These are phyloP conservation scores for Apolygus lucorum DNA, from an alignment of 1,140 invertebrate genomes.

Conservation along the genomic window DNA sequence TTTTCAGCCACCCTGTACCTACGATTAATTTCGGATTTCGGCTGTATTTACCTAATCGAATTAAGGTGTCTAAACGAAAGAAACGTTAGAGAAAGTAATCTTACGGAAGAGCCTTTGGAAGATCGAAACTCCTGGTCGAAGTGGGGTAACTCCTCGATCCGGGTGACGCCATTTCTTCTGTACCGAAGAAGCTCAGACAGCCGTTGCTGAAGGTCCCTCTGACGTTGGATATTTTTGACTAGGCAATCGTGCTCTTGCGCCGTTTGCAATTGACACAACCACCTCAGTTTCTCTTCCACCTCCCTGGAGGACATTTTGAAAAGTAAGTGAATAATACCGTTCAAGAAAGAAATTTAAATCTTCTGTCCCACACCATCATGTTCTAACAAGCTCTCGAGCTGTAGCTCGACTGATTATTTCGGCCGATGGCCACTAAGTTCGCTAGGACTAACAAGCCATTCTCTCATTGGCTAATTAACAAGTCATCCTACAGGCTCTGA, in stretches of 20 bases:
- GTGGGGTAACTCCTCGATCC: constrained; percentile 70
- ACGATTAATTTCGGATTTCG: too few relatives aligned
- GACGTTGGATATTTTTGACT: constrained; percentile 60
- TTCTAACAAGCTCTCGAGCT: neutral
- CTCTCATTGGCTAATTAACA: too few relatives aligned
- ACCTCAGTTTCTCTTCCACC: constrained; percentile 68
- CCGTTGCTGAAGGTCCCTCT: constrained; percentile 70
- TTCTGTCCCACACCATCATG: too few relatives aligned
- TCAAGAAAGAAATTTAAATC: neutral
- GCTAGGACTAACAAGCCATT: too few relatives aligned
- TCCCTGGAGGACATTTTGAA: constrained; percentile 44
- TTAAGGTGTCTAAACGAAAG: constrained; percentile 20
- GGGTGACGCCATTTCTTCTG: constrained; percentile 67
- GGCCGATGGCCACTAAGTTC: too few relatives aligned
- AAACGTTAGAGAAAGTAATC: too few relatives aligned
- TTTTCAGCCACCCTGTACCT: too few relatives aligned
- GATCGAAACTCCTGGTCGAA: constrained; percentile 53
- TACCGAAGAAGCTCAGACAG: constrained; percentile 75
- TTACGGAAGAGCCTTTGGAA: constrained; percentile 11
- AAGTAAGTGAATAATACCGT: neutral
- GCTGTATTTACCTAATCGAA: too few relatives aligned
- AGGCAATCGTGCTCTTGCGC: constrained; percentile 72
- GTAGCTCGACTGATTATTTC: too few relatives aligned
- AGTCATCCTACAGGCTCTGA: too few relatives aligned
- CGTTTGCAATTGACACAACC: constrained; percentile 80